Evolutionary conservation across 2,888 invertebrate genomes (phyloP).

Genomic region (Epicampocera succincta): DNA sequence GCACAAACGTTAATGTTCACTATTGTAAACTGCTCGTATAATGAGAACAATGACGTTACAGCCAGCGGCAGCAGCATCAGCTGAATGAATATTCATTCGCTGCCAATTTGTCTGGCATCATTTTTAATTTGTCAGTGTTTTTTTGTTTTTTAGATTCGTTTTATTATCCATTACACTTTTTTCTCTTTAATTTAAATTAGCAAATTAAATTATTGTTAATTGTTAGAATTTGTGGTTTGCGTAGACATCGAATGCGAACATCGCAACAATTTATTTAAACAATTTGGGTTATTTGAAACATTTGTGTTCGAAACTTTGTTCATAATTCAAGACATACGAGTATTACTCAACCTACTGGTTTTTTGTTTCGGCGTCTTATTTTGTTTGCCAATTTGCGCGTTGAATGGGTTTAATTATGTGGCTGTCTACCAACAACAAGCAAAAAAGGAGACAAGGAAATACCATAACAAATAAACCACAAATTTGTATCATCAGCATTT

Average conservation of each 20-base stretch:
- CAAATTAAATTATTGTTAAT: conserved; percentile 37
- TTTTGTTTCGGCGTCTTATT: conserved; percentile 21
- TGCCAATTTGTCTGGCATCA: conserved; percentile 67
- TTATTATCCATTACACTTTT: conserved; percentile 10
- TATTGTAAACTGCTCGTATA: background rate
- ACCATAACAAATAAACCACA: conserved; percentile 34
- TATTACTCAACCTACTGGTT: conserved; percentile 4
- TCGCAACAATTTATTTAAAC: conserved; percentile 5
- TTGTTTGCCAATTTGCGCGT: conserved; percentile 40
- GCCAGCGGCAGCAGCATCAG: conserved; percentile 22
- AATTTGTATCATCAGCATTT: conserved; percentile 15
- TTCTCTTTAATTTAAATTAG: conserved; percentile 18
- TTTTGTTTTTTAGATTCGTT: background rate
- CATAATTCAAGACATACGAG: background rate
- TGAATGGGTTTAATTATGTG: conserved; percentile 15
- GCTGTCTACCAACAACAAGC: conserved; percentile 24
- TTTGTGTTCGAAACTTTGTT: background rate
- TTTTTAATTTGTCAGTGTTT: conserved; percentile 35
- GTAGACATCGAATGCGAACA: background rate
- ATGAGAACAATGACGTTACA: conserved; percentile 19
- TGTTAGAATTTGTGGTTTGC: conserved; percentile 24
- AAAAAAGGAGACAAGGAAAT: background rate
- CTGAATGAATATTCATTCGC: conserved; percentile 39
- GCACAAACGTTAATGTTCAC: background rate
- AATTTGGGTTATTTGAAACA: conserved; percentile 29